A percentile compares a stretch with the other conserved stretches of the same genome.
Conservation (phyloP, 2,113 vertebrate species). For the Urocolius indicus region DNA sequence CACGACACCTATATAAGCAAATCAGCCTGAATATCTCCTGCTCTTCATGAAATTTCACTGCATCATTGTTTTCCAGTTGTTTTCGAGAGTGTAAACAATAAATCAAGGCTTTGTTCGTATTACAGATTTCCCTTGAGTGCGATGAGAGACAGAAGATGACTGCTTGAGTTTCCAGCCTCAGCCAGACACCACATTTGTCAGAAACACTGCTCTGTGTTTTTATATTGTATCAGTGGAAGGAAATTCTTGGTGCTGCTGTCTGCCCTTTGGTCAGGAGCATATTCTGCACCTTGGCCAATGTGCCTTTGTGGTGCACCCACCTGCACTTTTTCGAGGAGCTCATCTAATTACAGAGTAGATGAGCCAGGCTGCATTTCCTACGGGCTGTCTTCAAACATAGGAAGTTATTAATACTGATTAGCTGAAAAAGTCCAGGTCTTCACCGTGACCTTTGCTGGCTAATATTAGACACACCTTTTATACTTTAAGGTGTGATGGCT, state of each 20-base stretch:
- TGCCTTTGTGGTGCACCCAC: conserved; percentile 46
- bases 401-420: conserved; percentile 64
- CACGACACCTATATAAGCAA: background rate
- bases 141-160: background rate
- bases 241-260: conserved; percentile 49
- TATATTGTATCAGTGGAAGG: conserved; percentile 17
- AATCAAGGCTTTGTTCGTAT: conserved; percentile 36
- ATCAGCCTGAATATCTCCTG: background rate
- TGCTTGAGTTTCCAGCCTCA: conserved; percentile 33
- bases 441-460: conserved; percentile 54
- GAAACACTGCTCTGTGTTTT: background rate
- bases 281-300: conserved; percentile 23
- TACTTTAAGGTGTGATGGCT: conserved; percentile 50
- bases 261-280: conserved; percentile 39
- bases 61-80: conserved; percentile 59
- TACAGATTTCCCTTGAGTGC: conserved; percentile 45
- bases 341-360: conserved; percentile 63
- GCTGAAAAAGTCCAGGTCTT: conserved; percentile 62
- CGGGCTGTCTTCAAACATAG: conserved; percentile 62
- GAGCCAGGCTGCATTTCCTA: conserved; percentile 67
- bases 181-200: conserved; percentile 23
- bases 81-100: conserved; percentile 57
- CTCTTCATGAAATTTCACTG: conserved; percentile 47
- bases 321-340: conserved; percentile 63
- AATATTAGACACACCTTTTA: conserved; percentile 54